Evolutionary conservation across 2,113 vertebrate species (phyloP).

Genomic region (Saguinus midas): DNA sequence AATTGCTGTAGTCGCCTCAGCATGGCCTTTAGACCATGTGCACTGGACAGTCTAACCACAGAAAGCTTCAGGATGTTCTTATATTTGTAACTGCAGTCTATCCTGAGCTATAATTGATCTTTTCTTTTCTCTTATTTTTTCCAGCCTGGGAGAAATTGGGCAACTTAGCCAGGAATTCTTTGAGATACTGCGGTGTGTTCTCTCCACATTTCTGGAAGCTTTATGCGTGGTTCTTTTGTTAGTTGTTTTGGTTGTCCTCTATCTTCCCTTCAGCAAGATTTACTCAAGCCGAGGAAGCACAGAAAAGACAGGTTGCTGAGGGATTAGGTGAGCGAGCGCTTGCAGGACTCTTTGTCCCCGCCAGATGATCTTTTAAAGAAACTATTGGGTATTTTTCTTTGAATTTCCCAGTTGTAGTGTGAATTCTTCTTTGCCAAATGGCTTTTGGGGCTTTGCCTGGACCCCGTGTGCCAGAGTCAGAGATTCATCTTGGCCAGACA

Average conservation of each 20-base stretch:
- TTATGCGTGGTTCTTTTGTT: not conserved
- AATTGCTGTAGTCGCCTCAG: not conserved
- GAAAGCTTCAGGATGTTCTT: not conserved
- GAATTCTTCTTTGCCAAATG: conserved; percentile 69
- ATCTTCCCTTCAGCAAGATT: not conserved
- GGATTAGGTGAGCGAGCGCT: conserved; percentile 29
- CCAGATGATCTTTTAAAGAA: conserved; percentile 53
- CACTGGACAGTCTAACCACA: not conserved
- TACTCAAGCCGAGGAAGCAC: not conserved
- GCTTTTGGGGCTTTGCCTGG: conserved; percentile 69
- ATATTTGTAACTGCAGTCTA: not conserved
- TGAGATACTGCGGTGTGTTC: conserved; percentile 1
- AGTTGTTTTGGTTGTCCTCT: conserved; percentile 4
- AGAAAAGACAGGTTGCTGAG: not conserved
- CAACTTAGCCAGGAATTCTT: conserved; percentile 14
- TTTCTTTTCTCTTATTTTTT: not conserved
- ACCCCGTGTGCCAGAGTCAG: conserved; percentile 57
- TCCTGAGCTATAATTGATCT: not conserved
- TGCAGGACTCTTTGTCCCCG: conserved; percentile 37
- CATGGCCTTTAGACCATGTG: not conserved
- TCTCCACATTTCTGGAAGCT: not conserved
- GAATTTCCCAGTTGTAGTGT: conserved; percentile 72
- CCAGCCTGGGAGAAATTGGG: not conserved
- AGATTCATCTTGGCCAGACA: conserved; percentile 75
- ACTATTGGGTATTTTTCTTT: conserved; percentile 56